Conservation (phyloP, 2,113 vertebrate species). For the Chionis minor region DNA sequence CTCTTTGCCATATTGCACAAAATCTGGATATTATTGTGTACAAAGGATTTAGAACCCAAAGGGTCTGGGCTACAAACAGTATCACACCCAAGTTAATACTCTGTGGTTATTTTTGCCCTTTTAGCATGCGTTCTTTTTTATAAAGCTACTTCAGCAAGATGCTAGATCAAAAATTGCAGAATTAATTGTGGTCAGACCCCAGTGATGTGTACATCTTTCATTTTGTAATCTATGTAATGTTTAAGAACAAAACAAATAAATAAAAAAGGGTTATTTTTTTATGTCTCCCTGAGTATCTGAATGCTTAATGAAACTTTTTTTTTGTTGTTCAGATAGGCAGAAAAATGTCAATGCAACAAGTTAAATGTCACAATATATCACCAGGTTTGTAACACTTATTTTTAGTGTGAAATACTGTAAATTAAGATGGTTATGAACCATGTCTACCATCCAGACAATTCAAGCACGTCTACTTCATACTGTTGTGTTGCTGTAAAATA, state of each 20-base stretch:
- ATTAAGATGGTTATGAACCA: conserved; percentile 6
- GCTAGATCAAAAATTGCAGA: conserved; percentile 35
- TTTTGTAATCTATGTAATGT: neutral
- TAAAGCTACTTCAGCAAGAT: conserved; percentile 51
- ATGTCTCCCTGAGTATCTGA: conserved; percentile 13
- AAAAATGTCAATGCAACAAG: conserved; percentile 11
- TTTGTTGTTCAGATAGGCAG: conserved; percentile 25
- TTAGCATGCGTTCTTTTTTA: conserved; percentile 35
- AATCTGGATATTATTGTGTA: conserved; percentile 27
- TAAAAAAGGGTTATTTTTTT: conserved; percentile 31
- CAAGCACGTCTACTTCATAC: neutral
- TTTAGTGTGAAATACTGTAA: conserved; percentile 15
- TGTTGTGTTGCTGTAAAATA: conserved; percentile 3
- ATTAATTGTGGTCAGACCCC: conserved; percentile 61
- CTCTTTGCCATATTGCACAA: conserved; percentile 12
- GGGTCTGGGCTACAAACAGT: conserved; percentile 14
- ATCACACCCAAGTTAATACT: conserved; percentile 46
- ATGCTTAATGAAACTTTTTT: conserved; percentile 58
- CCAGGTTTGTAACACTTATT: neutral
- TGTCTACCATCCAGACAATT: neutral
- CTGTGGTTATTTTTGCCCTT: conserved; percentile 47
- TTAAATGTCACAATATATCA: conserved; percentile 10
- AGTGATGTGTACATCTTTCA: conserved; percentile 32
- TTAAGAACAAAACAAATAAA: neutral
- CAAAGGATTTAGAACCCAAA: conserved; percentile 23